A percentile compares a stretch with the other conserved stretches of the same genome.
phyloP scores from a whole-genome alignment of 2,797 vertebrate genomes.

The Bucorvus abyssinicus region DNA sequence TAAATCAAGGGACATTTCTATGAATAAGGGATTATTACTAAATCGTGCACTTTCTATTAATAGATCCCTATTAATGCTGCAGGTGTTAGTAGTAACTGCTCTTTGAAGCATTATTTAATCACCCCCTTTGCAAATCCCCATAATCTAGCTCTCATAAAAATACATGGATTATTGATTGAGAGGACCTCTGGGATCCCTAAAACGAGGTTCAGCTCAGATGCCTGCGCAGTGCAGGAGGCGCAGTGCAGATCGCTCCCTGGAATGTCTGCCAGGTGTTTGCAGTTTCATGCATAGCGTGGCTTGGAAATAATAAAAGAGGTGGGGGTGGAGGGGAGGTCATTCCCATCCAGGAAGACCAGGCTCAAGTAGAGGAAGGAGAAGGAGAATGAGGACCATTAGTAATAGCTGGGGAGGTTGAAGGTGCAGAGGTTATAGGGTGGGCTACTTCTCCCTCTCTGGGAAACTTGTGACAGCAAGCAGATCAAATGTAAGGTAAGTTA shows the following conservation, averaged over 20 bases:
- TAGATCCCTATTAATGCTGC: constrained; percentile 74
- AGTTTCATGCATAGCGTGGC: constrained; percentile 17
- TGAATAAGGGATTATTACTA: constrained; percentile 68
- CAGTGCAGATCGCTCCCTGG: constrained; percentile 48
- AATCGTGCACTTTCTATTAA: constrained; percentile 70
- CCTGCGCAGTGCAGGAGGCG: constrained; percentile 53
- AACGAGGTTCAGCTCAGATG: constrained; percentile 62
- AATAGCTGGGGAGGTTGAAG: neutral
- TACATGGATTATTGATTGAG: constrained; percentile 79
- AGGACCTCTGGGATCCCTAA: constrained; percentile 76
- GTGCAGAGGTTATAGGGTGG: neutral
- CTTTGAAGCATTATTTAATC: constrained; percentile 79
- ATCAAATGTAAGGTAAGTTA: neutral
- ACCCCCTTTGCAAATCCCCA: constrained; percentile 73
- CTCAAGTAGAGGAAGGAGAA: constrained; percentile 38
- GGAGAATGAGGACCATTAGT: neutral
- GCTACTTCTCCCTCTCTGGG: neutral
- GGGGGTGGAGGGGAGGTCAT: constrained; percentile 44
- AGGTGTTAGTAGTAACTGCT: constrained; percentile 69
- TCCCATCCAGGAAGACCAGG: constrained; percentile 28
- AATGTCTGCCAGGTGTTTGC: constrained; percentile 77
- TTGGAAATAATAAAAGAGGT: constrained; percentile 55
- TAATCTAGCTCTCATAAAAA: constrained; percentile 79
- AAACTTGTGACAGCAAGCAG: neutral
- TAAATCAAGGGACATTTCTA: constrained; percentile 67